These are phyloP conservation scores for Ceratina australensis DNA, from an alignment of 1,140 invertebrate species.

Conservation along the genomic window DNA sequence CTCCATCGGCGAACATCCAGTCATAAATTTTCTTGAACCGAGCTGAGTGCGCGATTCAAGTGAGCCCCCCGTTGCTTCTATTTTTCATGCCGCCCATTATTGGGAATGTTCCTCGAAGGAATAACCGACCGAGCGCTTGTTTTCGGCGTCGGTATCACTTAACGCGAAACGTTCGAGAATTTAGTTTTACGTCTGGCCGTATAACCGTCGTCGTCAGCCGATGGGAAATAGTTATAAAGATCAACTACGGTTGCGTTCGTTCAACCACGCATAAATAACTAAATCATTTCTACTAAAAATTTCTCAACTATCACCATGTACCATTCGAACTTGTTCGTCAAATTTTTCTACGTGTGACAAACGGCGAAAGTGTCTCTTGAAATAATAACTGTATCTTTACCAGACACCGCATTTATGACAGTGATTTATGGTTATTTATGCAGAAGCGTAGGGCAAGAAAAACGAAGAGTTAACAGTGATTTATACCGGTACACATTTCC, in stretches of 20 bases:
- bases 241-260: neutral
- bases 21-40: slow-evolving; percentile 30
- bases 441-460: neutral
- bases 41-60: neutral
- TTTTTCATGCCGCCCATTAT: slow-evolving; percentile 13
- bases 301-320: too few species aligned
- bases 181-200: neutral
- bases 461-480: neutral
- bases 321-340: too few species aligned
- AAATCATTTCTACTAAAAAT: too few species aligned
- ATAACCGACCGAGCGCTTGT: neutral
- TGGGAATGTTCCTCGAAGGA: neutral
- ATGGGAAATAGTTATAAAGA: neutral
- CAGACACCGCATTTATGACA: neutral
- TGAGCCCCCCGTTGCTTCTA: neutral
- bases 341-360: neutral
- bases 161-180: neutral
- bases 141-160: neutral
- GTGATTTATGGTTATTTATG: slow-evolving; percentile 14
- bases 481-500: neutral
- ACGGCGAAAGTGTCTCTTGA: slow-evolving; percentile 8
- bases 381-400: slow-evolving; percentile 8
- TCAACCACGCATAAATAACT: neutral
- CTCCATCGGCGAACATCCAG: slow-evolving; percentile 33
- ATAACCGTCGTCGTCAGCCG: neutral